Percentiles rank a stretch among this genome's conserved stretches.
These are phyloP conservation scores for Parapristionchus giblindavisi DNA, from an alignment of 2,888 invertebrate species.

Conservation along the genomic window DNA sequence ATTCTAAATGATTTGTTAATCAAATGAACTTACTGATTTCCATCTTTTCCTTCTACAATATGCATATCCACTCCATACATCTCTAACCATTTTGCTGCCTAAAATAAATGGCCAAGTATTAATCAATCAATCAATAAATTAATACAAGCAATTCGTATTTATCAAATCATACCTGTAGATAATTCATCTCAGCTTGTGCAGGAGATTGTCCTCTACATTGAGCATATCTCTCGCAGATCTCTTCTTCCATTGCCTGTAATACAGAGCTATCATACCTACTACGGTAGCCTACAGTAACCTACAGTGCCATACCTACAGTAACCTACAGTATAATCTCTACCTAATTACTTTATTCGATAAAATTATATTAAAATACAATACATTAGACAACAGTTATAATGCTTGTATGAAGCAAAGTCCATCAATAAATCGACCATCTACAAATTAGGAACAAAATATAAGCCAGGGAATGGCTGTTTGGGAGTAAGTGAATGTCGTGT, in stretches of 20 bases:
- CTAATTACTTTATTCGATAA: too few relatives aligned
- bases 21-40: slow-evolving; percentile 78
- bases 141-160: too few relatives aligned
- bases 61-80: slow-evolving; percentile 99
- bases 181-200: slow-evolving; percentile 92
- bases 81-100: slow-evolving; percentile 87
- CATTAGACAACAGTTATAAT: too few relatives aligned
- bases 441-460: too few relatives aligned
- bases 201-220: slow-evolving; percentile 92
- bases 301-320: too few relatives aligned
- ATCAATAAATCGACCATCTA: too few relatives aligned
- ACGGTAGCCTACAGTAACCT: background rate
- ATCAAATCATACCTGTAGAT: slow-evolving; percentile 83
- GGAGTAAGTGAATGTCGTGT: too few relatives aligned
- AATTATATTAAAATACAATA: too few relatives aligned
- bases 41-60: slow-evolving; percentile 84
- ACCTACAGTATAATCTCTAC: too few relatives aligned
- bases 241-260: slow-evolving; percentile 36
- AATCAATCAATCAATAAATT: background rate
- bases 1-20: background rate
- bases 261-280: background rate
- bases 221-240: slow-evolving; percentile 75
- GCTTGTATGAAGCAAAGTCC: too few relatives aligned
- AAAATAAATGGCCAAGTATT: background rate
- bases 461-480: too few relatives aligned